phyloP scores from a whole-genome alignment of 2,113 vertebrate genomes.

The Hemibagrus wyckioides region DNA sequence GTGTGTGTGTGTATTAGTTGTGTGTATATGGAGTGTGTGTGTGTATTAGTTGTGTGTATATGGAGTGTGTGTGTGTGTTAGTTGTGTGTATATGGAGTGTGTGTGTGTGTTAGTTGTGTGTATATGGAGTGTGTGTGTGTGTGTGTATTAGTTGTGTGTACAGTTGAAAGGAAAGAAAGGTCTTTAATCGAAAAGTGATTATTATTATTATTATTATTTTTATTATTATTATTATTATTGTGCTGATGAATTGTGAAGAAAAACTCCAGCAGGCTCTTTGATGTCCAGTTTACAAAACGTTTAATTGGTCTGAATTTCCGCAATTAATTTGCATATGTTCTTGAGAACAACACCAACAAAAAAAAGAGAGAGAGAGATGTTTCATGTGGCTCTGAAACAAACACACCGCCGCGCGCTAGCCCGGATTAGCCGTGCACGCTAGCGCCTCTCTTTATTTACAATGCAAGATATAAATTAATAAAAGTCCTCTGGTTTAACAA shows the following conservation, averaged over 20 bases:
- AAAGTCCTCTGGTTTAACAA: slow-evolving; percentile 93
- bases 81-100: background rate
- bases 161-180: background rate
- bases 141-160: background rate
- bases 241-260: no score
- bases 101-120: background rate
- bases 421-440: no score
- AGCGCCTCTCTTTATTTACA: slow-evolving; percentile 93
- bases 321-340: background rate
- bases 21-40: background rate
- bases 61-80: background rate
- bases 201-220: no score
- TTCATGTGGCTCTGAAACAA: slow-evolving; percentile 60
- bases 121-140: background rate
- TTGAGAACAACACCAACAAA: background rate
- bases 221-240: background rate
- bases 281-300: background rate
- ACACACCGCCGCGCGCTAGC: slow-evolving; percentile 78
- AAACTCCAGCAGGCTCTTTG: background rate
- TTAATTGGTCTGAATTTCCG: background rate
- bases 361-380: background rate
- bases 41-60: background rate
- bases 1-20: background rate
- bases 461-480: slow-evolving; percentile 99
- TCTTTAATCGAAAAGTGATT: no score